A percentile compares a stretch with the other conserved stretches of the same genome.
Evolutionary conservation across 2,113 vertebrate genomes (phyloP).

Genomic region (Pan paniscus): DNA sequence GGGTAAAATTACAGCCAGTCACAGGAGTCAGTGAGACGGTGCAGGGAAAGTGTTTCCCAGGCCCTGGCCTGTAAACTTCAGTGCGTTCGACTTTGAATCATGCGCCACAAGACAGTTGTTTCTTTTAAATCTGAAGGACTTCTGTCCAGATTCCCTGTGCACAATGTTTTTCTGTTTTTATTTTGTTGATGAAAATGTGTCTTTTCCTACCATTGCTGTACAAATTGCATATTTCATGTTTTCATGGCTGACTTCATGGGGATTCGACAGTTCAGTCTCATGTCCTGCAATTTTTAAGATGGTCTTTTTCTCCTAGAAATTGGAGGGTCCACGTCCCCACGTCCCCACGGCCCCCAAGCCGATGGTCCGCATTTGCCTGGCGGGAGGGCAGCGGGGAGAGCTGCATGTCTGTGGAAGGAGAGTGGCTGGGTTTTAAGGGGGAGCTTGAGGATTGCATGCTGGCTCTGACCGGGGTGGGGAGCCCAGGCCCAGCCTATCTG

Average conservation of each 20-base stretch:
- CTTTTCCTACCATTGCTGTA: not conserved
- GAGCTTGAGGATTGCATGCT: not conserved
- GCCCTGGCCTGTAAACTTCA: not conserved
- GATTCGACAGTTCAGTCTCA: too few species aligned
- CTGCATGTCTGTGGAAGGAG: not conserved
- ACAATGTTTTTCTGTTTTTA: not conserved
- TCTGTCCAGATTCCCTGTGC: not conserved
- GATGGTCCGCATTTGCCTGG: fast-evolving
- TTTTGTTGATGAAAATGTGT: not conserved
- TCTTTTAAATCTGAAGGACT: too few species aligned
- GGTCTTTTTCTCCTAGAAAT: not conserved
- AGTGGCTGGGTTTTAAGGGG: not conserved
- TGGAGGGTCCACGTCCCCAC: fast-evolving
- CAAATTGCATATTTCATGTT: fast-evolving
- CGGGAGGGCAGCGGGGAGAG: fast-evolving
- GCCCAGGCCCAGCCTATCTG: not conserved
- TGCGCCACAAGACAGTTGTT: not conserved
- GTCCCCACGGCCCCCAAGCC: not conserved
- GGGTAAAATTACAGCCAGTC: fast-evolving
- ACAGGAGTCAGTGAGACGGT: fast-evolving
- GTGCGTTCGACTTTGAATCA: not conserved
- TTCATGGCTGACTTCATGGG: not conserved
- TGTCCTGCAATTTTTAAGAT: not conserved
- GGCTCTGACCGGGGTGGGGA: not conserved
- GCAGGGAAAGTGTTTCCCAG: not conserved